A percentile compares a stretch with the other conserved stretches of the same genome.
Evolutionary conservation across 2,888 invertebrate species (phyloP).

Genomic region (Argyra leucocephala): DNA sequence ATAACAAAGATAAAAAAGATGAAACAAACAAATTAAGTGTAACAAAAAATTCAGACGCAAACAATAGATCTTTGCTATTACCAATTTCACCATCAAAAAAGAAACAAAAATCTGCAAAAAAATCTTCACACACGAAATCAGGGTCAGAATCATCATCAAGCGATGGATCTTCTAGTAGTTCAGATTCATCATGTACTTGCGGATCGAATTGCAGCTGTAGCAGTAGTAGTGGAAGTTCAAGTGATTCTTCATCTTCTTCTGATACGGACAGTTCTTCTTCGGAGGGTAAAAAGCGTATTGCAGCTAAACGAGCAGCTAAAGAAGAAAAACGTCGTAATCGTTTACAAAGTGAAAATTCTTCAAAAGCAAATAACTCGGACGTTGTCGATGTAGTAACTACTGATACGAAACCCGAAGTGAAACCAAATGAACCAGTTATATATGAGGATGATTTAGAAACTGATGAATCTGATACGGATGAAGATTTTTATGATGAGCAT

Average conservation of each 20-base stretch:
- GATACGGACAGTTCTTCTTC: conserved; percentile 45
- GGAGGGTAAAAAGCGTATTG: conserved; percentile 41
- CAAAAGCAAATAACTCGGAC: conserved; percentile 20
- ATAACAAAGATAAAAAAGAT: conserved; percentile 26
- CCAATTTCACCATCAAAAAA: conserved; percentile 35
- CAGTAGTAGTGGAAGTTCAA: conserved; percentile 58
- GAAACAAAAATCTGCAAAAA: conserved; percentile 31
- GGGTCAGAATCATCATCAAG: conserved; percentile 55
- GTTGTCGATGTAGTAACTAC: conserved; percentile 47
- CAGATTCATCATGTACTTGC: conserved; percentile 70
- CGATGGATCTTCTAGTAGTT: conserved; percentile 61
- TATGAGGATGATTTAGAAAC: conserved; percentile 78
- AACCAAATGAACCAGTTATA: conserved; percentile 52
- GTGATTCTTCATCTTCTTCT: conserved; percentile 54
- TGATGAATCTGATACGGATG: conserved; percentile 74
- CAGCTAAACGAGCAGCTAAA: conserved; percentile 38
- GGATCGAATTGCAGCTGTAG: conserved; percentile 77
- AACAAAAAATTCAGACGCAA: background rate
- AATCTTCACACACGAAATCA: conserved; percentile 12
- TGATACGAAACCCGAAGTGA: conserved; percentile 44
- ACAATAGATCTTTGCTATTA: conserved; percentile 8
- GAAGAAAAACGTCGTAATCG: conserved; percentile 46
- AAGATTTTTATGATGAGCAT: conserved; percentile 78
- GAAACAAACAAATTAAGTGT: conserved; percentile 16
- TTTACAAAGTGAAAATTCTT: conserved; percentile 24